Conservation (phyloP, 2,113 vertebrate genomes). For the Mesembrinibis cayennensis region DNA sequence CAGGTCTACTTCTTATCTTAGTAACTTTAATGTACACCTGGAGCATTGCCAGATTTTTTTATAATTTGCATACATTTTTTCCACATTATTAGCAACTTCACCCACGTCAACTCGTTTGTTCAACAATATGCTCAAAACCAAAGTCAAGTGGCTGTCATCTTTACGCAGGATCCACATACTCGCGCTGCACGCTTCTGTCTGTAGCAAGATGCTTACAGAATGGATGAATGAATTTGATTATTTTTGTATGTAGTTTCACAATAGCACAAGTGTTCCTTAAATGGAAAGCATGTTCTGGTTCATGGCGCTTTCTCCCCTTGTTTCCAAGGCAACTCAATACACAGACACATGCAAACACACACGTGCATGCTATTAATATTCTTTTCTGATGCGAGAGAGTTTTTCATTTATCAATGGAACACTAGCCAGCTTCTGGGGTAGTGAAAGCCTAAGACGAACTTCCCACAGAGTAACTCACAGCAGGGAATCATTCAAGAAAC, state of each 20-base stretch:
- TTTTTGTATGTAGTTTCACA: not conserved
- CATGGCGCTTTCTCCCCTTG: not conserved
- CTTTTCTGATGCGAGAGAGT: not conserved
- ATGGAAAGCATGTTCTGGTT: not conserved
- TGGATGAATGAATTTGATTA: not conserved
- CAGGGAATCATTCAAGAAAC: not conserved
- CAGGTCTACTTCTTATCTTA: not conserved
- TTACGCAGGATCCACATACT: fast-evolving
- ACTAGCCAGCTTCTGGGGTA: not conserved
- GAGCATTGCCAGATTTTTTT: not conserved
- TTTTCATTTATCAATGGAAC: slow-evolving; percentile 10
- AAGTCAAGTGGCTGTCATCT: not conserved
- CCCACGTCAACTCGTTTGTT: not conserved
- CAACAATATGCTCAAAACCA: not conserved
- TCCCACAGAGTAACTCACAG: not conserved
- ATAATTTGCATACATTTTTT: not conserved
- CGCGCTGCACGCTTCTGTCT: not conserved
- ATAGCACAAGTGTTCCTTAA: not conserved
- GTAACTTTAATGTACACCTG: not conserved
- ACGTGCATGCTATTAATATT: not conserved
- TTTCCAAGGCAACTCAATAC: slow-evolving; percentile 32
- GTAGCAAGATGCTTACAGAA: not conserved
- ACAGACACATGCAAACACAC: slow-evolving; percentile 15
- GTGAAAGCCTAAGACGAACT: not conserved
- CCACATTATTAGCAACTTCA: not conserved